Evolutionary conservation across 2,113 vertebrate species (phyloP), one percentile per base, ranked within the genome.

Genomic region (Elgaria multicarinata): DNA sequence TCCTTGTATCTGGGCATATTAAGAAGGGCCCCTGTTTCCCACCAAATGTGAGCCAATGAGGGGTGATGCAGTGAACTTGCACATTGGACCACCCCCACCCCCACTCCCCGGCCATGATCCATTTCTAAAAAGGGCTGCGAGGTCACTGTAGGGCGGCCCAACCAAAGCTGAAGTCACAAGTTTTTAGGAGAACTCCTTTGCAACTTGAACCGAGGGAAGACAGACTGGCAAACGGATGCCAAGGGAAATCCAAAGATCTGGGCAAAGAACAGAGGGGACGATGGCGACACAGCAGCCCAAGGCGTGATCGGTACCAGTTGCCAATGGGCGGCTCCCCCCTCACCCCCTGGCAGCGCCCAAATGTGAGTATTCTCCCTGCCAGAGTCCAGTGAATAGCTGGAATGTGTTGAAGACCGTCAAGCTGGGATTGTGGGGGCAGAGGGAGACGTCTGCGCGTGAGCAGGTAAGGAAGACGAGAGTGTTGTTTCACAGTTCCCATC

Each of bases 331-430:
- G 46, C 0, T 86, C 74, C 75, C 83, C 69, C 53, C 7, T 74
- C 71, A 77, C 31, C 12, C 46, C 53, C 46, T 12, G 6, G 13
- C 10, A 78, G 82, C 0, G 16, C 81, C 72, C 12, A 44, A 89
- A 0, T 13, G 0, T 16, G 22, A 81, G 42, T 75, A 91, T 87
- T 87, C 87, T 44, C 69, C 78, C 85, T 77, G 36, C 89, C 58
- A 31, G 31, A 22, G 0, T 46, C 87, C 81, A 42, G 2, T 62
- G 42, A 72, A 58, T 0, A 79, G 90, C 80, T 89, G 89, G 91
- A 28, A 86, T 42, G 83, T 71, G 39, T 75, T 31, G 58, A 62
- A 81, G 83, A 74, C 69, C 83, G 71, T 90, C 3, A 7, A 3
- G 18, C 0, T 42, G 79, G 62, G 86, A 31, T 13, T 1, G 42